phyloP scores from a whole-genome alignment of 1,140 invertebrate genomes.

The Drosophila sp. region DNA sequence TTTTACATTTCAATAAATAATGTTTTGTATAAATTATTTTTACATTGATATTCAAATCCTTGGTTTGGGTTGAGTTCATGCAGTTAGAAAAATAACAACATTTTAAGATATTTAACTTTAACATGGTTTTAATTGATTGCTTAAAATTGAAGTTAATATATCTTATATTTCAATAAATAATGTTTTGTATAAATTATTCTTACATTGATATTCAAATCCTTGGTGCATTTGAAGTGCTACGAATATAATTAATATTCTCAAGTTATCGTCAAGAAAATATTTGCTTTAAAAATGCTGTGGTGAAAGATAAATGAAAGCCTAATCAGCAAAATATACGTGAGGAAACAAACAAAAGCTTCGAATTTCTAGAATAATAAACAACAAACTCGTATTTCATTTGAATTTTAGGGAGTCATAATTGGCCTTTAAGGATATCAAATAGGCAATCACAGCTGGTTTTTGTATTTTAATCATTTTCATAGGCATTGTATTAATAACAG shows the following conservation, averaged over 20 bases:
- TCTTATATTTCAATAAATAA: no score
- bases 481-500: constrained; percentile 27
- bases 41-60: not conserved
- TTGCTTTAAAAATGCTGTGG: not conserved
- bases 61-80: not conserved
- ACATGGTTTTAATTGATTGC: no score
- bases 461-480: constrained; percentile 10
- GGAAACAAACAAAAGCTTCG: not conserved
- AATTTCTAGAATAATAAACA: constrained; percentile 8
- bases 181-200: no score
- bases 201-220: not conserved
- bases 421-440: constrained; percentile 17
- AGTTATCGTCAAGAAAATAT: not conserved
- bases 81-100: not conserved
- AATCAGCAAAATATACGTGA: not conserved
- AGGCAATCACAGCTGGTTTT: constrained; percentile 1
- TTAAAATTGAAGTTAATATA: no score
- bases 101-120: no score
- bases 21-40: no score
- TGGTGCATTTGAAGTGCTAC: not conserved
- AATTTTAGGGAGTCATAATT: not conserved
- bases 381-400: not conserved
- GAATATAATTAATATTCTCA: not conserved
- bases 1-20: no score
- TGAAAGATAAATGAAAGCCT: constrained; percentile 11